Conservation (phyloP, 1,140 invertebrate genomes). For the Battus philenor region DNA sequence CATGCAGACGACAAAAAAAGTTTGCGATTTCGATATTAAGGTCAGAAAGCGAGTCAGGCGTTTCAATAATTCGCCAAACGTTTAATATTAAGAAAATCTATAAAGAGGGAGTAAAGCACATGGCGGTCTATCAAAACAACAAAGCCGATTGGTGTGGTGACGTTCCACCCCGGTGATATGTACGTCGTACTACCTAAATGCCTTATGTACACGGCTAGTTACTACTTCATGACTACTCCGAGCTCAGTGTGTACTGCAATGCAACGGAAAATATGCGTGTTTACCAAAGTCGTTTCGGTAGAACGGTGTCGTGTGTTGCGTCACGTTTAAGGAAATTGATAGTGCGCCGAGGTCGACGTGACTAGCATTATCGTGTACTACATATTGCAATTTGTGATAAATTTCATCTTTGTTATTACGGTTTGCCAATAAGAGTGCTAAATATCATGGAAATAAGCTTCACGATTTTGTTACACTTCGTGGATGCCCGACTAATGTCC, state of each 20-base stretch:
- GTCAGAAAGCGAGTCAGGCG: constrained; percentile 15
- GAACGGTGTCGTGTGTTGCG: constrained; percentile 74
- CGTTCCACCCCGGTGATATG: constrained; percentile 74
- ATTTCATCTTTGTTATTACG: constrained; percentile 29
- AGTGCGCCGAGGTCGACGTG: constrained; percentile 71
- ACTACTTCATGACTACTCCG: constrained; percentile 75
- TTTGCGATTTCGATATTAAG: too few relatives aligned
- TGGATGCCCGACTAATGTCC: constrained; percentile 63
- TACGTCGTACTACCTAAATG: constrained; percentile 75
- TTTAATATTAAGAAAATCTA: constrained; percentile 46
- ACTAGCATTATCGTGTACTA: constrained; percentile 64
- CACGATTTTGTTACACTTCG: constrained; percentile 53
- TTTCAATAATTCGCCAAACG: constrained; percentile 17
- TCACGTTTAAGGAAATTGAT: constrained; percentile 73
- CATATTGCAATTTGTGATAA: constrained; percentile 45
- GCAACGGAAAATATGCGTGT: constrained; percentile 76
- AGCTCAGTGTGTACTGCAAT: constrained; percentile 75
- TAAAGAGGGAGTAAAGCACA: constrained; percentile 65
- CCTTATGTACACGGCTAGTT: constrained; percentile 75
- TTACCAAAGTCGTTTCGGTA: constrained; percentile 74
- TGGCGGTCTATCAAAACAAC: constrained; percentile 72
- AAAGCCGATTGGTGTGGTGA: constrained; percentile 73
- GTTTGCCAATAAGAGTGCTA: constrained; percentile 42
- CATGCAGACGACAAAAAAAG: too few relatives aligned
- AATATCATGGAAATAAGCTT: constrained; percentile 51